Evolutionary conservation across 2,797 vertebrate species (phyloP).

Genomic region (Dromococcyx pavoninus): DNA sequence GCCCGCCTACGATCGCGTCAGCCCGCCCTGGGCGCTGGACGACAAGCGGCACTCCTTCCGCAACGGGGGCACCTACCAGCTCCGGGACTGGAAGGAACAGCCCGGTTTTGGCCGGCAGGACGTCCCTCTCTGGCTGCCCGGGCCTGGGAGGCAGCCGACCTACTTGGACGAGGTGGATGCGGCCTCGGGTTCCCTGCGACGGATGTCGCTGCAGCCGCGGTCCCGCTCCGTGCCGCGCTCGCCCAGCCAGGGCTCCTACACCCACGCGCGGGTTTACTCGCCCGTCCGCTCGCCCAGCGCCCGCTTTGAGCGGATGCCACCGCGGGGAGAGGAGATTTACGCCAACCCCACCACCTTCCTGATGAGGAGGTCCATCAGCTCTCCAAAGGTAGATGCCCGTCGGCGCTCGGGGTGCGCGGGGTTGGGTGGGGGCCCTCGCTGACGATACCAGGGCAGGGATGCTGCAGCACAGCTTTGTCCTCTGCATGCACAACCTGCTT

Average conservation of each 20-base stretch:
- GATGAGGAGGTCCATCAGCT: slow-evolving; percentile 90
- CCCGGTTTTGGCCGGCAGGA: slow-evolving; percentile 67
- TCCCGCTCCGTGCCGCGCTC: slow-evolving; percentile 93
- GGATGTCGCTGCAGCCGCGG: slow-evolving; percentile 90
- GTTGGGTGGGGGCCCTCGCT: neutral
- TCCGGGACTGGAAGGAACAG: slow-evolving; percentile 76
- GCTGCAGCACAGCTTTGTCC: neutral
- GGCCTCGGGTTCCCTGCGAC: slow-evolving; percentile 81
- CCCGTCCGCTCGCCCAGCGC: slow-evolving; percentile 86
- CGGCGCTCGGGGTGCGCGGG: accelerated
- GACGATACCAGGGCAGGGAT: neutral
- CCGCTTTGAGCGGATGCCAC: slow-evolving; percentile 81
- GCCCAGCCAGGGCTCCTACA: slow-evolving; percentile 86
- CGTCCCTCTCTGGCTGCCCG: slow-evolving; percentile 67
- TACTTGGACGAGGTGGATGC: slow-evolving; percentile 84
- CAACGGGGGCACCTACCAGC: slow-evolving; percentile 79
- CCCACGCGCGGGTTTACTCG: slow-evolving; percentile 82
- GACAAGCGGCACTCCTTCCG: slow-evolving; percentile 86
- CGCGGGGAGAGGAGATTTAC: slow-evolving; percentile 84
- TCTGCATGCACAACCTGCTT: neutral
- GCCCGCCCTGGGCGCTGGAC: slow-evolving; percentile 83
- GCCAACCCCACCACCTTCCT: slow-evolving; percentile 84
- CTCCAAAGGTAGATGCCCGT: slow-evolving; percentile 84
- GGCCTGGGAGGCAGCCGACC: slow-evolving; percentile 54
- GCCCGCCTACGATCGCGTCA: slow-evolving; percentile 84